Percentiles rank a stretch among this genome's conserved stretches.
Evolutionary conservation across 53 echinoderm and acorn worm genomes (phyloP).

Genomic region (Pentamera pediparva): DNA sequence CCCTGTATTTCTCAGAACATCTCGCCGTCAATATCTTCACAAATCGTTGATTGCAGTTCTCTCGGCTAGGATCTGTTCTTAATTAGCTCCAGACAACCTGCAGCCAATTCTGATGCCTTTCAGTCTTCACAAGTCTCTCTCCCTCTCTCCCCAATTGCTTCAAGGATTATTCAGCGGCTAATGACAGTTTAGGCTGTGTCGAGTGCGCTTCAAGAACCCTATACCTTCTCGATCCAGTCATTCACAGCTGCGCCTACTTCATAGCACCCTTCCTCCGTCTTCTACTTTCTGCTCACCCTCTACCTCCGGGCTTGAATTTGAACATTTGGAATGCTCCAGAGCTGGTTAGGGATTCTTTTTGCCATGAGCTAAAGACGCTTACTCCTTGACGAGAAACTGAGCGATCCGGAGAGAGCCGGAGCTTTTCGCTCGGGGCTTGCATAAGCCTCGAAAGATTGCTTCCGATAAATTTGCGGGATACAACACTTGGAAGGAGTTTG

Average conservation of each 20-base stretch:
- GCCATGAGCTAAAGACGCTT: conserved; percentile 27
- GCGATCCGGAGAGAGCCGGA: conserved; percentile 3
- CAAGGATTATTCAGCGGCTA: conserved; percentile 22
- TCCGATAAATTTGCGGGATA: conserved; percentile 18
- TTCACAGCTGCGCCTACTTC: conserved; percentile 4
- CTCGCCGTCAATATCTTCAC: background rate
- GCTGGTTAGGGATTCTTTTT: conserved; percentile 23
- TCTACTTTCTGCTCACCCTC: conserved; percentile 16
- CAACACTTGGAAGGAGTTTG: conserved; percentile 26
- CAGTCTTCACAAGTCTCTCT: no score
- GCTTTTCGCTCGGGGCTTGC: conserved; percentile 32
- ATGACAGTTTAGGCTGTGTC: conserved; percentile 13
- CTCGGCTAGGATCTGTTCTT: background rate
- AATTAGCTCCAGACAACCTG: conserved; percentile 22
- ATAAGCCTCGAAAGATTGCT: conserved; percentile 35
- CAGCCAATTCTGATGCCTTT: conserved; percentile 20
- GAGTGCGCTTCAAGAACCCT: conserved; percentile 18
- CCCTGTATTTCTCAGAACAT: background rate
- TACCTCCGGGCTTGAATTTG: conserved; percentile 18
- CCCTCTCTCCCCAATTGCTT: no score
- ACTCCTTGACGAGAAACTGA: conserved; percentile 17
- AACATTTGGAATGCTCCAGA: conserved; percentile 11
- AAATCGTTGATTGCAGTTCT: background rate
- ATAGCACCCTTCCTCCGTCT: no score
- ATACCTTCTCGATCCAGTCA: background rate